Evolutionary conservation across 1,140 invertebrate genomes (phyloP).

Genomic region (Eulimnadia texana): DNA sequence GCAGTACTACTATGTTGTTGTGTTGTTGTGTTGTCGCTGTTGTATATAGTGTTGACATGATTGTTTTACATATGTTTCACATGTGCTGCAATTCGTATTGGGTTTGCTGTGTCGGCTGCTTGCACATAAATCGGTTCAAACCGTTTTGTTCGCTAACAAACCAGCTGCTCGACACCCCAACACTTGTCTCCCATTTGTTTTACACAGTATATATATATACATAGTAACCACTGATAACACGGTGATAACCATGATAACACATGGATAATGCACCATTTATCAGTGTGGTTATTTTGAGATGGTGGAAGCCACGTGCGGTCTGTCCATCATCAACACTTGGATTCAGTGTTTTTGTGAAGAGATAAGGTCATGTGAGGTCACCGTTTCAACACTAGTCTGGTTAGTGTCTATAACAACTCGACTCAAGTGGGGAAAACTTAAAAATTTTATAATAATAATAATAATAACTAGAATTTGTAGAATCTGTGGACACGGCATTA

Average conservation of each 20-base stretch:
- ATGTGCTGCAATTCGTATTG: no score
- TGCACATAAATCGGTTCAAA: no score
- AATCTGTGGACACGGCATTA: no score
- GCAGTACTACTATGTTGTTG: no score
- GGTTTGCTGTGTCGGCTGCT: no score
- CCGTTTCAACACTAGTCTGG: neutral
- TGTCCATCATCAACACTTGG: neutral
- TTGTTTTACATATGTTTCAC: no score
- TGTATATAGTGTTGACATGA: no score
- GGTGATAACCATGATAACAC: neutral
- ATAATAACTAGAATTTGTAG: neutral
- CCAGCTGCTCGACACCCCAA: no score
- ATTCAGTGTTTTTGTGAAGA: neutral
- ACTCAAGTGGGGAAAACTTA: neutral
- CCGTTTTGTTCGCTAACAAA: no score
- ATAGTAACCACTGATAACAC: neutral
- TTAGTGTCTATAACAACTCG: neutral
- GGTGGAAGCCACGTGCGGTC: neutral
- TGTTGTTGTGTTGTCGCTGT: no score
- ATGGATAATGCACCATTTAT: neutral
- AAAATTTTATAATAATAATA: neutral
- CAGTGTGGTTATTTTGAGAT: neutral
- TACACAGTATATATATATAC: no score
- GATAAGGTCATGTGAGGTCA: neutral
- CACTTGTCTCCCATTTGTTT: no score